phyloP scores from a whole-genome alignment of 1,140 invertebrate genomes.

The Sminthurides bifidus region DNA sequence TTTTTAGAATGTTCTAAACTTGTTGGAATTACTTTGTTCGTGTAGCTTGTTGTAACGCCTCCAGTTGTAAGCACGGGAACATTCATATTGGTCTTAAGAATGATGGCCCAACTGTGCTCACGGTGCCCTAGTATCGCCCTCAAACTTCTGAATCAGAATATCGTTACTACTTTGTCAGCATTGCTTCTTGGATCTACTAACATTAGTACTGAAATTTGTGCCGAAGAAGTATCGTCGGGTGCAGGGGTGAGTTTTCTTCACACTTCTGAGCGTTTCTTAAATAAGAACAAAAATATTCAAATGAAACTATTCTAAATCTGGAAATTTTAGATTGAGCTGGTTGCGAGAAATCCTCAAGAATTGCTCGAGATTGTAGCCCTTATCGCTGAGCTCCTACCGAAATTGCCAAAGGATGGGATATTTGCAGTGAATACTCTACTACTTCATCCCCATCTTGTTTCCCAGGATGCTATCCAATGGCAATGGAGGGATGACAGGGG shows the following conservation, averaged over 20 bases:
- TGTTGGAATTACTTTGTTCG: slow-evolving; percentile 2
- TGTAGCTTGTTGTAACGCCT: slow-evolving; percentile 77
- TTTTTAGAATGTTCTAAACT: background rate
- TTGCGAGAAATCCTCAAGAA: slow-evolving; percentile 83
- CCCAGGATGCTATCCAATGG: slow-evolving; percentile 68
- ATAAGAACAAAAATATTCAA: background rate
- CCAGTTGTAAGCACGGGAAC: slow-evolving; percentile 83
- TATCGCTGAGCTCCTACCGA: slow-evolving; percentile 91
- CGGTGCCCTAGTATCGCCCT: slow-evolving; percentile 86
- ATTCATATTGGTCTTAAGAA: slow-evolving; percentile 89
- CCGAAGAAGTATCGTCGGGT: slow-evolving; percentile 31
- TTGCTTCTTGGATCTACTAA: slow-evolving; percentile 72
- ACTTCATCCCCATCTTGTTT: slow-evolving; percentile 52
- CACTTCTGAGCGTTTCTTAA: background rate
- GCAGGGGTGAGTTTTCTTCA: background rate
- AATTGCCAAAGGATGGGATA: slow-evolving; percentile 81
- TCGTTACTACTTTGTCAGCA: slow-evolving; percentile 84
- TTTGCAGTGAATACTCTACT: slow-evolving; percentile 82
- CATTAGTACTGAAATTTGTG: slow-evolving; percentile 35
- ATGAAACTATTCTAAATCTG: background rate
- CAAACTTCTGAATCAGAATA: slow-evolving; percentile 81
- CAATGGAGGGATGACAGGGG: slow-evolving; percentile 84
- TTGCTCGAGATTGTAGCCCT: slow-evolving; percentile 91
- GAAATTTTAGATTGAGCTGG: slow-evolving; percentile 57
- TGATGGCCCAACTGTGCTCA: slow-evolving; percentile 89